Evolutionary conservation across 2,888 invertebrate species (phyloP).

Genomic region (Sarcophaga caerulescens): DNA sequence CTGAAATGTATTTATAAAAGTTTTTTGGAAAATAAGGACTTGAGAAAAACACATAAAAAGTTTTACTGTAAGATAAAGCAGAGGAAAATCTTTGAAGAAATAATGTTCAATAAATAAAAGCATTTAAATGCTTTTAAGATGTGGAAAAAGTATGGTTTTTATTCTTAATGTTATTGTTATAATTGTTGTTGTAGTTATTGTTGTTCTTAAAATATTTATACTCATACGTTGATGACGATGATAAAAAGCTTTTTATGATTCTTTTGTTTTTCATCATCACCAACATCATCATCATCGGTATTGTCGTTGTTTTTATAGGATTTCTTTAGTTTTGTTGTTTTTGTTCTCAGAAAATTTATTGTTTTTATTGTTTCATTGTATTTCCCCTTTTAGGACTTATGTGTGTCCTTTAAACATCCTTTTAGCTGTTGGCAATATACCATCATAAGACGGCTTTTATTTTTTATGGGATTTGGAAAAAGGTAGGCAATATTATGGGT

Average conservation of each 20-base stretch:
- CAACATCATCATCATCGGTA: not conserved
- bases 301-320: not conserved
- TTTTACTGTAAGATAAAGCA: too few species aligned
- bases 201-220: constrained; percentile 42
- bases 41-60: too few species aligned
- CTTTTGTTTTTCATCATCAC: constrained; percentile 21
- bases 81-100: too few species aligned
- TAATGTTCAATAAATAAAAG: too few species aligned
- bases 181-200: not conserved
- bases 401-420: constrained; percentile 62
- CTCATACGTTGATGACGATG: not conserved
- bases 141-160: not conserved
- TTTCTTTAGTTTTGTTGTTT: constrained; percentile 25
- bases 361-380: constrained; percentile 58
- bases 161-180: not conserved
- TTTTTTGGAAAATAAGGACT: too few species aligned
- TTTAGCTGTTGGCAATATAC: constrained; percentile 53
- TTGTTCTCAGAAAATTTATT: constrained; percentile 42
- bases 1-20: too few species aligned
- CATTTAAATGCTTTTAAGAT: too few species aligned
- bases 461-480: not conserved
- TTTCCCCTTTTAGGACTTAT: constrained; percentile 49
- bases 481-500: not conserved
- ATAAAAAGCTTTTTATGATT: constrained; percentile 54
- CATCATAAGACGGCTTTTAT: constrained; percentile 47